These are phyloP conservation scores for Spongilla lacustris DNA, from an alignment of 37 sponge, comb jelly and placozoan species.

Conservation along the genomic window DNA sequence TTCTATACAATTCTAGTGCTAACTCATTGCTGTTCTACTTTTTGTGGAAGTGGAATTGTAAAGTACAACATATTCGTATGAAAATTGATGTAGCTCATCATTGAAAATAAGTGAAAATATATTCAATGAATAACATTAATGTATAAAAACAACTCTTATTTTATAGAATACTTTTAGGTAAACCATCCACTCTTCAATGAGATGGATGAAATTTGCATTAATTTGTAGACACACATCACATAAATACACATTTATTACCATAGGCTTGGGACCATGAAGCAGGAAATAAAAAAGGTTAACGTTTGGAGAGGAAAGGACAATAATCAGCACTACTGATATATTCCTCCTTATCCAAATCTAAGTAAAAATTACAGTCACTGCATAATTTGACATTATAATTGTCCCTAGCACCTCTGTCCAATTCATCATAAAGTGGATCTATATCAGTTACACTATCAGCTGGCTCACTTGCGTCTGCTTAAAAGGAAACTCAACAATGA, in stretches of 20 bases:
- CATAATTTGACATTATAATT: not conserved
- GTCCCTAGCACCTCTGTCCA: not conserved
- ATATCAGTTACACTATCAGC: not conserved
- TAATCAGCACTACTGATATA: not conserved
- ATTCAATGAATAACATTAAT: no score
- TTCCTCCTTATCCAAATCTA: not conserved
- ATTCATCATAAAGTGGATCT: not conserved
- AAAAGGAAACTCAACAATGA: not conserved
- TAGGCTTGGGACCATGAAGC: not conserved
- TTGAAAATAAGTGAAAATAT: no score
- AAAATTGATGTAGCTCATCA: no score
- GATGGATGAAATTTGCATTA: no score
- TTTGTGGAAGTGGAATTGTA: no score
- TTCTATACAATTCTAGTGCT: not conserved
- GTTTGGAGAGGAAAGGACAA: not conserved
- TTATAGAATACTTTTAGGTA: not conserved
- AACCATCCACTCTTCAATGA: no score
- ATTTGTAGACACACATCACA: not conserved
- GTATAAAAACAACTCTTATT: no score
- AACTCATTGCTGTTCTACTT: no score
- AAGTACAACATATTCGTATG: no score
- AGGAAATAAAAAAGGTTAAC: not conserved
- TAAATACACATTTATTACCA: not conserved
- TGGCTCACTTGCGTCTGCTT: no score
- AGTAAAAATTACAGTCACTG: not conserved